Evolutionary conservation across 2,888 invertebrate genomes (phyloP).

Genomic region (Drosophila nr. medialis): DNA sequence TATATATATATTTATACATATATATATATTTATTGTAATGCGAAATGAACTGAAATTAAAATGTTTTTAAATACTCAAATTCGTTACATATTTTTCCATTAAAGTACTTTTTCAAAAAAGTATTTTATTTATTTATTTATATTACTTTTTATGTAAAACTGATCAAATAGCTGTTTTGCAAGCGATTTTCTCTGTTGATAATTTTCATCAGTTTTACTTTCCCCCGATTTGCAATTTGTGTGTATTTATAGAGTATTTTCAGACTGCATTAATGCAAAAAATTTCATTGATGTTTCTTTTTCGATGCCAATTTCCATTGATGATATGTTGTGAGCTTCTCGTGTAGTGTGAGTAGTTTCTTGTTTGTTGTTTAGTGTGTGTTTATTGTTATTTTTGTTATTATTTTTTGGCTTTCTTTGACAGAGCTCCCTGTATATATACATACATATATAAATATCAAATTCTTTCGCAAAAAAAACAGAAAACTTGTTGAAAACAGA

Average conservation of each 20-base stretch:
- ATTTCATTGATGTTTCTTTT: slow-evolving; percentile 4
- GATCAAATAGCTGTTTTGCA: neutral
- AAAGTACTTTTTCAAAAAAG: slow-evolving; percentile 3
- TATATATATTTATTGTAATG: slow-evolving; percentile 14
- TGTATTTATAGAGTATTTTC: slow-evolving; percentile 23
- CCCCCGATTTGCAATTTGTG: slow-evolving; percentile 15
- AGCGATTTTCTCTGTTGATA: neutral
- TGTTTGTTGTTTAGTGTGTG: slow-evolving; percentile 56
- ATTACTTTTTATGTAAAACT: slow-evolving; percentile 9
- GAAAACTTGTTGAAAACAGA: slow-evolving; percentile 64
- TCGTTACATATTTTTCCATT: slow-evolving; percentile 31
- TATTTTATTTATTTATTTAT: slow-evolving; percentile 1
- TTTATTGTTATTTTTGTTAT: slow-evolving; percentile 3
- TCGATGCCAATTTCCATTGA: slow-evolving; percentile 59
- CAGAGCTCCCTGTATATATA: slow-evolving; percentile 76
- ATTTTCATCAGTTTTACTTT: slow-evolving; percentile 15
- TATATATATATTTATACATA: slow-evolving; percentile 13
- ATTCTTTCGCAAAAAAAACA: slow-evolving; percentile 55
- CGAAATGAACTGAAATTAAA: slow-evolving; percentile 6
- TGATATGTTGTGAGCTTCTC: slow-evolving; percentile 49
- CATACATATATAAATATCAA: slow-evolving; percentile 42
- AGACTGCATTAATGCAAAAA: slow-evolving; percentile 1
- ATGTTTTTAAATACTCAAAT: slow-evolving; percentile 20
- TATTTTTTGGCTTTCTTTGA: slow-evolving; percentile 66
- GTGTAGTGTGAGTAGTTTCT: slow-evolving; percentile 42